Percentiles rank a stretch among this genome's conserved stretches.
Evolutionary conservation across 37 sponge, comb jelly and placozoan genomes (phyloP).

Genomic region (Theonella swinhoei): DNA sequence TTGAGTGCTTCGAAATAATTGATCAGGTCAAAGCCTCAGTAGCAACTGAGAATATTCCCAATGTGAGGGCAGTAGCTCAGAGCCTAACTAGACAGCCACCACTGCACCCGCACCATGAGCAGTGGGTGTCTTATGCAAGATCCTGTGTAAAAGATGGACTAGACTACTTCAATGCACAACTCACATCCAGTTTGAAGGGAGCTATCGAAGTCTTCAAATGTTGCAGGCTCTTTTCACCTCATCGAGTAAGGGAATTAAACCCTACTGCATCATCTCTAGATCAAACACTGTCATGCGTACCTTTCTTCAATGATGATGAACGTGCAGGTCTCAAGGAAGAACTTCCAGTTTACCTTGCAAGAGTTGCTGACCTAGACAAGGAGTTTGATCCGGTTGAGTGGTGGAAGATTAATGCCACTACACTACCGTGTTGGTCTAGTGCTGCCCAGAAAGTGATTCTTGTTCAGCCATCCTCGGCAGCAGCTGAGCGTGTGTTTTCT

Average conservation of each 20-base stretch:
- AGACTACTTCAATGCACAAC: not conserved
- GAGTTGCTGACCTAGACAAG: constrained; percentile 2
- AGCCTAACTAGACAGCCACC: constrained; percentile 14
- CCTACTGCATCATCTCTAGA: constrained; percentile 19
- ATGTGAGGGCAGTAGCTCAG: constrained; percentile 36
- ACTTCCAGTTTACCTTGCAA: constrained; percentile 28
- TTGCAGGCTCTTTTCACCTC: constrained; percentile 25
- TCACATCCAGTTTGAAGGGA: not conserved
- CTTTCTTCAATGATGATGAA: not conserved
- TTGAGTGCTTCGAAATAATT: constrained; percentile 30
- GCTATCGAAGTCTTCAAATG: constrained; percentile 10
- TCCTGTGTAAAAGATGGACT: too few relatives aligned
- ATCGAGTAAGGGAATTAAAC: not conserved
- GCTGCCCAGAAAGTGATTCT: constrained; percentile 23
- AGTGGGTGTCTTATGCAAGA: too few relatives aligned
- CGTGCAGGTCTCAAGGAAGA: constrained; percentile 19
- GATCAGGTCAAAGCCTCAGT: not conserved
- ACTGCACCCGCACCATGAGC: too few relatives aligned
- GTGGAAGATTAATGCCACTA: constrained; percentile 36
- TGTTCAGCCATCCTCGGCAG: too few relatives aligned
- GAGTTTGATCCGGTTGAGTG: constrained; percentile 23
- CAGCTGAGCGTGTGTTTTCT: too few relatives aligned
- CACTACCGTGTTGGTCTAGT: constrained; percentile 36
- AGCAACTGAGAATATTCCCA: constrained; percentile 15
- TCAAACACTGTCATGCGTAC: not conserved